These are phyloP conservation scores for Drosophila guanche DNA, from an alignment of 1,140 invertebrate genomes.

Conservation along the genomic window DNA sequence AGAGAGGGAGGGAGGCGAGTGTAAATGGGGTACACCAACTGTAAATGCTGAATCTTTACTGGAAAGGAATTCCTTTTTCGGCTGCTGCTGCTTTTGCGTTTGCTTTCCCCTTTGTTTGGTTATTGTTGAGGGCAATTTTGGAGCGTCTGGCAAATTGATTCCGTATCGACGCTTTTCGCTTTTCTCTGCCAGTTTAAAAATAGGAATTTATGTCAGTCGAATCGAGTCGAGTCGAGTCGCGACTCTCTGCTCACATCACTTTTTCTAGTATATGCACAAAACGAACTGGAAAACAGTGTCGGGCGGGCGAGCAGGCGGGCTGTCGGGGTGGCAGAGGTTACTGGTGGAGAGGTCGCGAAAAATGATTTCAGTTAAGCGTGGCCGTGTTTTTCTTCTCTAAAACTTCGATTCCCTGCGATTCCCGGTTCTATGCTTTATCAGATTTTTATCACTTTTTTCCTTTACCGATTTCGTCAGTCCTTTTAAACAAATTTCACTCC, in stretches of 20 bases:
- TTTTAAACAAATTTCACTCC: constrained; percentile 10
- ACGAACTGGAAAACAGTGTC: constrained; percentile 60
- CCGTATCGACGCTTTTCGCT: constrained; percentile 41
- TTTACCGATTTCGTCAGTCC: constrained; percentile 4
- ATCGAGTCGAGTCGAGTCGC: constrained; percentile 50
- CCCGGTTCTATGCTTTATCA: background rate
- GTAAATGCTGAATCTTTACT: constrained; percentile 55
- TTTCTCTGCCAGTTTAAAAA: constrained; percentile 63
- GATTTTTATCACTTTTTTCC: constrained; percentile 5
- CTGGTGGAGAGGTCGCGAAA: constrained; percentile 30
- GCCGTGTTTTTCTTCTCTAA: constrained; percentile 1
- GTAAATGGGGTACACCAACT: constrained; percentile 47
- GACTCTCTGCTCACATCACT: constrained; percentile 53
- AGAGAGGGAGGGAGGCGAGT: constrained; percentile 19
- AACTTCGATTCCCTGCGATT: constrained; percentile 6
- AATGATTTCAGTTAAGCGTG: constrained; percentile 30
- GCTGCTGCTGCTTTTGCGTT: background rate
- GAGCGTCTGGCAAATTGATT: constrained; percentile 39
- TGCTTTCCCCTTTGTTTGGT: background rate
- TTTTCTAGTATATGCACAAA: constrained; percentile 64
- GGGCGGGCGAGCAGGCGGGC: constrained; percentile 13
- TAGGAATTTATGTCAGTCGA: constrained; percentile 73
- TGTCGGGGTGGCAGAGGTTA: constrained; percentile 11
- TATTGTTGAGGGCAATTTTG: constrained; percentile 12
- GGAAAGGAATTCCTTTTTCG: constrained; percentile 42